These are phyloP conservation scores for Pararge aegeria DNA, from an alignment of 1,140 invertebrate genomes.

Conservation along the genomic window DNA sequence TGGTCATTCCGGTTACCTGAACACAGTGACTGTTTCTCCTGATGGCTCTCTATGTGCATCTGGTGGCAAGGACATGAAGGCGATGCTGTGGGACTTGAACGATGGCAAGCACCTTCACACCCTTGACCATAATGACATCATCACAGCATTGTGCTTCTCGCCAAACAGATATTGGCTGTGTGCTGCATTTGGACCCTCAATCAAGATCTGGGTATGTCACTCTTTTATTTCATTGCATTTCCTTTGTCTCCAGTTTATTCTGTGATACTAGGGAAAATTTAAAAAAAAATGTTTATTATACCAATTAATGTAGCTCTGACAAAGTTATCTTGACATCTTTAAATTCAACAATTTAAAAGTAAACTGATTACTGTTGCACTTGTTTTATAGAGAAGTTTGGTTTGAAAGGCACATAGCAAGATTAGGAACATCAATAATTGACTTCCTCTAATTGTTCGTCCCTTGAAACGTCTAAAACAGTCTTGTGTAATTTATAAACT, in stretches of 20 bases:
- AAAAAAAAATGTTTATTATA: too few species aligned
- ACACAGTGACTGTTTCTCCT: conserved; percentile 99
- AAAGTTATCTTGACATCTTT: too few species aligned
- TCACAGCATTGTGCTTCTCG: conserved; percentile 99
- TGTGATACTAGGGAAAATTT: too few species aligned
- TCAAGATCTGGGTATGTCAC: conserved; percentile 98
- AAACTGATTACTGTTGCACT: too few species aligned
- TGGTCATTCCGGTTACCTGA: conserved; percentile 98
- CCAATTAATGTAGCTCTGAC: too few species aligned
- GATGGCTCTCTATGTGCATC: conserved; percentile 99
- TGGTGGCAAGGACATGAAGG: conserved; percentile 99
- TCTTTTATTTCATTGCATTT: conserved; percentile 12
- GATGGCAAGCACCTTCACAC: conserved; percentile 99
- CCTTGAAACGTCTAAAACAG: too few species aligned
- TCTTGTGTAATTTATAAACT: neutral
- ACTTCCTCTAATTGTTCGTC: too few species aligned
- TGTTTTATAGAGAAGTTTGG: too few species aligned
- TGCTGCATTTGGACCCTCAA: conserved; percentile 98
- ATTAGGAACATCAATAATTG: too few species aligned
- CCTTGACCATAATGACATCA: conserved; percentile 98
- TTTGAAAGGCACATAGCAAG: too few species aligned
- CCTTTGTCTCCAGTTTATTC: neutral
- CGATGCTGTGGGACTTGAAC: conserved; percentile 99
- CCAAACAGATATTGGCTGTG: conserved; percentile 99
- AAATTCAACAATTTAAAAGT: too few species aligned